Conservation (phyloP, 2,888 invertebrate genomes). For the Diaphora mendica region DNA sequence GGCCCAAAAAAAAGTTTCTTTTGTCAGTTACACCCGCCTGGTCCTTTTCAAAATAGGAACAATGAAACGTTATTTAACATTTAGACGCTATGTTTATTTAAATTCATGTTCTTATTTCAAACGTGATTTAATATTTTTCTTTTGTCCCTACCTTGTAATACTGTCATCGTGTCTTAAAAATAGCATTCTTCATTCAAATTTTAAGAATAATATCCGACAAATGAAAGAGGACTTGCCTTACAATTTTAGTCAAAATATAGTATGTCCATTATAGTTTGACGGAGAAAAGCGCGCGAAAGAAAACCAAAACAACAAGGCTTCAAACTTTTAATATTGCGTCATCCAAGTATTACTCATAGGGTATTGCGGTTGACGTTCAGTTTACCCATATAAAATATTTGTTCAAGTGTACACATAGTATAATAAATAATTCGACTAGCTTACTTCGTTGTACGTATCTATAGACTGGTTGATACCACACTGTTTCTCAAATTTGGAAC, state of each 20-base stretch:
- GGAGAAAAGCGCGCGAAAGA: background rate
- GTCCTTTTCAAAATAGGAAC: conserved; percentile 54
- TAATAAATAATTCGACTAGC: conserved; percentile 63
- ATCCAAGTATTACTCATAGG: conserved; percentile 28
- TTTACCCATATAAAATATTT: conserved; percentile 43
- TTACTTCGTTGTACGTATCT: conserved; percentile 51
- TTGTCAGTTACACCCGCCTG: conserved; percentile 59
- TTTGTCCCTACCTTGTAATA: conserved; percentile 23
- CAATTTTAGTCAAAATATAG: background rate
- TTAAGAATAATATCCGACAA: background rate
- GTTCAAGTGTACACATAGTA: conserved; percentile 50
- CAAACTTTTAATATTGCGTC: conserved; percentile 30
- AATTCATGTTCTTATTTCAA: conserved; percentile 36
- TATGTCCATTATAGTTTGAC: background rate
- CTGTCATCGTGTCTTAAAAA: background rate
- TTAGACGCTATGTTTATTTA: conserved; percentile 51
- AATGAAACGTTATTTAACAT: conserved; percentile 49
- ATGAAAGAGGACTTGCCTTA: background rate
- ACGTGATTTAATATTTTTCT: conserved; percentile 25
- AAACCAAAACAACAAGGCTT: conserved; percentile 14
- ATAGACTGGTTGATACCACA: conserved; percentile 78
- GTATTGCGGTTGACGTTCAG: conserved; percentile 21
- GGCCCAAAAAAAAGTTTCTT: conserved; percentile 55
- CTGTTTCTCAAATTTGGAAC: conserved; percentile 75
- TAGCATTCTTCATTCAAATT: background rate